A percentile compares a stretch with the other conserved stretches of the same genome.
phyloP scores from a whole-genome alignment of 1,140 invertebrate genomes.

The Acromyrmex echinatior region DNA sequence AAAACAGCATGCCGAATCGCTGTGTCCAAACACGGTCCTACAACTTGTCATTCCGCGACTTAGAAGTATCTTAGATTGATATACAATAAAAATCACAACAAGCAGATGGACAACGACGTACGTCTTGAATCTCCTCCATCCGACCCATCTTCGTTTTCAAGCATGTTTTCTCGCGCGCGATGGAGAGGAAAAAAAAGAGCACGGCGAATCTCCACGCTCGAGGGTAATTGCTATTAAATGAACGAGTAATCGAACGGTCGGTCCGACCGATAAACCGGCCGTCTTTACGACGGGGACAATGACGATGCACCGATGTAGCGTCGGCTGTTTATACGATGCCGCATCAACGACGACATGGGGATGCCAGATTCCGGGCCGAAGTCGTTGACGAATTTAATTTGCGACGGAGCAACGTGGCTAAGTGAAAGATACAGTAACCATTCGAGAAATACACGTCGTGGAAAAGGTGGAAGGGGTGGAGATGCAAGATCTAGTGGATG shows the following conservation, averaged over 20 bases:
- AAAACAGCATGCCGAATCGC: background rate
- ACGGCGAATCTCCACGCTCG: conserved; percentile 41
- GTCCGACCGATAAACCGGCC: conserved; percentile 73
- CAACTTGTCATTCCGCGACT: conserved; percentile 30
- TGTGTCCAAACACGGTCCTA: background rate
- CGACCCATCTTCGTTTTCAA: background rate
- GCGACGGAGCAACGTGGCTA: background rate
- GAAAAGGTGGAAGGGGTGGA: conserved; percentile 10
- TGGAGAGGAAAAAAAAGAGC: background rate
- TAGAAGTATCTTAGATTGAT: background rate
- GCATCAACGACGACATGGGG: background rate
- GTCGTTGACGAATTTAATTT: conserved; percentile 56
- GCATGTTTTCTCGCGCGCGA: background rate
- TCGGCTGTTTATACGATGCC: background rate
- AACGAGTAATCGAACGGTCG: conserved; percentile 60
- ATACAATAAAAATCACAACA: background rate
- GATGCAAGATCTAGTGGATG: background rate
- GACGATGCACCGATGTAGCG: conserved; percentile 32
- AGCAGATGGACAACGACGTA: background rate
- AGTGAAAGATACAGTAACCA: conserved; percentile 38
- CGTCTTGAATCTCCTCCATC: background rate
- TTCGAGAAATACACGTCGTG: conserved; percentile 8
- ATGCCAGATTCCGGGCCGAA: conserved; percentile 27
- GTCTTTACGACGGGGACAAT: conserved; percentile 72
- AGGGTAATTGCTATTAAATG: conserved; percentile 76